These are phyloP conservation scores for Litocranius walleri DNA, from an alignment of 2,113 vertebrate genomes.

Conservation along the genomic window DNA sequence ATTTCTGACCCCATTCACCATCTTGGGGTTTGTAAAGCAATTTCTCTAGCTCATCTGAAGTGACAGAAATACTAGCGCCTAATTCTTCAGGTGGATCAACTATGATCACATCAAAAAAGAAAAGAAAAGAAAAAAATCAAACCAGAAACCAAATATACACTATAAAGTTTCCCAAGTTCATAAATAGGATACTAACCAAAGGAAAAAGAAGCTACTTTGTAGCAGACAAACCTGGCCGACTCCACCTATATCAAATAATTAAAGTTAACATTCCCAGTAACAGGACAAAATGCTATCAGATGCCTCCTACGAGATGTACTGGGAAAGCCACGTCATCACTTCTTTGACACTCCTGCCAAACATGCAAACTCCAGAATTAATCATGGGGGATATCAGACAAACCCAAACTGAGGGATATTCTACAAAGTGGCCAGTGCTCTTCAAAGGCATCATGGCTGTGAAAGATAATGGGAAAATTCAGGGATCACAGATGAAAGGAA, in stretches of 20 bases:
- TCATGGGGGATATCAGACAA: neutral
- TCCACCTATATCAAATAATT: neutral
- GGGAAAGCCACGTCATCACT: neutral
- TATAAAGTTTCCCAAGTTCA: neutral
- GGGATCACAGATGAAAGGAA: neutral
- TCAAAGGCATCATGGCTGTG: neutral
- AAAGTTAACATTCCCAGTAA: neutral
- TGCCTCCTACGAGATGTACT: neutral
- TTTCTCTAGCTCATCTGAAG: conserved; percentile 89
- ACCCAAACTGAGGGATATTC: neutral
- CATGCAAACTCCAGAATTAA: neutral
- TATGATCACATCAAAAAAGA: conserved; percentile 40
- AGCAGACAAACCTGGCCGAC: neutral
- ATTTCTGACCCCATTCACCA: conserved; percentile 91
- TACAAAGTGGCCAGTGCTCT: neutral
- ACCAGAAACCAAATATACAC: neutral
- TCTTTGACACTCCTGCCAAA: neutral
- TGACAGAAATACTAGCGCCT: conserved; percentile 91
- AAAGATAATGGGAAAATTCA: neutral
- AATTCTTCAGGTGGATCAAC: conserved; percentile 89
- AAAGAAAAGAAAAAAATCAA: neutral
- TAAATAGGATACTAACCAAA: neutral
- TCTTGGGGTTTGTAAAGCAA: conserved; percentile 91
- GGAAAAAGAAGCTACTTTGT: neutral
- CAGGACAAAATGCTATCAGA: neutral